Evolutionary conservation across 2,113 vertebrate species (phyloP).

Genomic region (Sterna hirundo): DNA sequence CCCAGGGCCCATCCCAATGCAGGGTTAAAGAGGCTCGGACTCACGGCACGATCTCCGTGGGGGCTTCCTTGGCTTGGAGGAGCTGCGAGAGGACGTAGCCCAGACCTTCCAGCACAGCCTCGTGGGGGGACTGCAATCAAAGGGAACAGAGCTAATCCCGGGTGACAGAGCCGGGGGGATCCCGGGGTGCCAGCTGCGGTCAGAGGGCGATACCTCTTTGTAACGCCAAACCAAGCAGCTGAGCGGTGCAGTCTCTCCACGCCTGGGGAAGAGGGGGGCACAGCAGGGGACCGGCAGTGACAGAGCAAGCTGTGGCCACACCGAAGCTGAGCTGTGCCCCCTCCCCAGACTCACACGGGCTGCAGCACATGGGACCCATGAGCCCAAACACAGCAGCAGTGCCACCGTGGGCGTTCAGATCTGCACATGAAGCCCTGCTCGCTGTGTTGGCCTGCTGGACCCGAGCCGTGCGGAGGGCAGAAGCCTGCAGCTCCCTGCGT

Average conservation of each 20-base stretch:
- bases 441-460: neutral
- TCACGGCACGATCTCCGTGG: conserved; percentile 86
- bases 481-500: neutral
- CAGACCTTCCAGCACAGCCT: conserved; percentile 88
- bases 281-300: neutral
- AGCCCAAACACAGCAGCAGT: fast-evolving
- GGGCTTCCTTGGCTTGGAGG: conserved; percentile 86
- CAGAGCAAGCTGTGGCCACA: neutral
- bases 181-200: neutral
- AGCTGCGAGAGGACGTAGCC: conserved; percentile 92
- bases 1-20: neutral
- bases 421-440: neutral
- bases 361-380: neutral
- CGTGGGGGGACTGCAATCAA: conserved; percentile 81
- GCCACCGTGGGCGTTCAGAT: neutral
- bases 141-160: neutral
- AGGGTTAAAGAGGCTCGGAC: conserved; percentile 11
- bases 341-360: neutral
- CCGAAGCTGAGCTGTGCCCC: neutral
- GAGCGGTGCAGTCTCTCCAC: fast-evolving
- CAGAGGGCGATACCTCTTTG: neutral
- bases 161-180: neutral
- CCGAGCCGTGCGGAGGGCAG: neutral
- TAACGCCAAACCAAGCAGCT: neutral
- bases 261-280: neutral